Percentiles rank a stretch among this genome's conserved stretches.
These are phyloP conservation scores for Panagrolaimus sp. DNA, from an alignment of 1,140 invertebrate species.

Conservation along the genomic window DNA sequence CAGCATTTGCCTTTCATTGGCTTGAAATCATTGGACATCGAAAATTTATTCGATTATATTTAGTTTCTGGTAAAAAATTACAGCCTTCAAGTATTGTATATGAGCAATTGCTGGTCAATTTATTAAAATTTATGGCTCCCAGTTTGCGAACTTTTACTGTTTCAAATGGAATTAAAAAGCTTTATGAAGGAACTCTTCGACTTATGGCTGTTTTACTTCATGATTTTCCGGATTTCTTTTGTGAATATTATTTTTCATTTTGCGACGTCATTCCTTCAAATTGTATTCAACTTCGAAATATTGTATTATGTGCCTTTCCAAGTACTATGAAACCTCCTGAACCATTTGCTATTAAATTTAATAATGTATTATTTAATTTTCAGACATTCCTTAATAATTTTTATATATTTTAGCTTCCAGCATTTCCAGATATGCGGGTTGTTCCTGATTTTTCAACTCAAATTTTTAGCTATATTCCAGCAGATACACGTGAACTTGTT, in stretches of 20 bases:
- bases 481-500: too few relatives aligned
- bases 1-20: constrained; percentile 96
- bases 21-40: constrained; percentile 87
- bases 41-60: constrained; percentile 85
- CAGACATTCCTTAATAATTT: too few relatives aligned
- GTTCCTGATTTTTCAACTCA: too few relatives aligned
- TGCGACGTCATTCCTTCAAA: constrained; percentile 98
- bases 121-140: constrained; percentile 92
- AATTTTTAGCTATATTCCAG: too few relatives aligned
- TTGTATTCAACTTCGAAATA: constrained; percentile 96
- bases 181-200: constrained; percentile 91
- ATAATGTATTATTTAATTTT: too few relatives aligned
- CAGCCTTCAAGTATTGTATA: constrained; percentile 64
- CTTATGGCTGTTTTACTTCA: constrained; percentile 91
- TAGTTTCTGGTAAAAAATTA: constrained; percentile 65
- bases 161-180: constrained; percentile 77
- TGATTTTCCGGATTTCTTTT: constrained; percentile 97
- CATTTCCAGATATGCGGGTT: too few relatives aligned
- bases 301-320: constrained; percentile 94
- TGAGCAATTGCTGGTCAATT: constrained; percentile 79
- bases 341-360: constrained; percentile 69
- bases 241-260: constrained; percentile 96
- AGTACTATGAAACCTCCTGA: constrained; percentile 93
- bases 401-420: too few relatives aligned
- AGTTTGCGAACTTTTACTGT: constrained; percentile 92